Percentiles rank a stretch among this genome's conserved stretches.
Evolutionary conservation across 2,113 vertebrate species (phyloP).

Genomic region (Brachypodius melanocephalos): DNA sequence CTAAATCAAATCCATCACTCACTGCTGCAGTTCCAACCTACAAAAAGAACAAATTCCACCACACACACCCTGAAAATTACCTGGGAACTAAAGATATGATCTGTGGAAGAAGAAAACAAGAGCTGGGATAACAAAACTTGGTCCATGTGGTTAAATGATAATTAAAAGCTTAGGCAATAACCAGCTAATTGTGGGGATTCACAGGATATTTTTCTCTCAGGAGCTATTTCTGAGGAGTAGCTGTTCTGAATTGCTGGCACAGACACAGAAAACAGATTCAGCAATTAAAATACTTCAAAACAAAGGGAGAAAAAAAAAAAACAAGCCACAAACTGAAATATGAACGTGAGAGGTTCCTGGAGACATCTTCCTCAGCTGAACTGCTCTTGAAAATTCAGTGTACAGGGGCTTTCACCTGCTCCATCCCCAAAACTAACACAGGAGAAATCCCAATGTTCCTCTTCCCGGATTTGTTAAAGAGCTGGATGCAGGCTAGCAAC

Average conservation of each 20-base stretch:
- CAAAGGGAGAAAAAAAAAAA: background rate
- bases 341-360: background rate
- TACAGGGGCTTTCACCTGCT: background rate
- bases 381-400: background rate
- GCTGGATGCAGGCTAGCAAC: background rate
- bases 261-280: background rate
- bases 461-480: rapidly evolving
- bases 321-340: background rate
- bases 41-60: background rate
- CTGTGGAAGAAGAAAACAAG: background rate
- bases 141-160: background rate
- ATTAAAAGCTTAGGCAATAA: conserved; percentile 34
- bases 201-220: conserved; percentile 6
- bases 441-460: background rate
- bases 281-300: conserved; percentile 11
- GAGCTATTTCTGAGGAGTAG: conserved; percentile 14
- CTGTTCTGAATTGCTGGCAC: background rate
- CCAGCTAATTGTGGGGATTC: background rate
- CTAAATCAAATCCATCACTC: background rate
- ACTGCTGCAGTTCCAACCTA: background rate
- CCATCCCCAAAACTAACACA: background rate
- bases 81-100: background rate
- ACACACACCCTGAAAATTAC: background rate
- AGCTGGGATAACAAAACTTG: background rate
- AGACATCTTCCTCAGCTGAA: background rate